Evolutionary conservation across 37 sponge, comb jelly and placozoan genomes (phyloP).

Genomic region (Mnemiopsis leidyi): DNA sequence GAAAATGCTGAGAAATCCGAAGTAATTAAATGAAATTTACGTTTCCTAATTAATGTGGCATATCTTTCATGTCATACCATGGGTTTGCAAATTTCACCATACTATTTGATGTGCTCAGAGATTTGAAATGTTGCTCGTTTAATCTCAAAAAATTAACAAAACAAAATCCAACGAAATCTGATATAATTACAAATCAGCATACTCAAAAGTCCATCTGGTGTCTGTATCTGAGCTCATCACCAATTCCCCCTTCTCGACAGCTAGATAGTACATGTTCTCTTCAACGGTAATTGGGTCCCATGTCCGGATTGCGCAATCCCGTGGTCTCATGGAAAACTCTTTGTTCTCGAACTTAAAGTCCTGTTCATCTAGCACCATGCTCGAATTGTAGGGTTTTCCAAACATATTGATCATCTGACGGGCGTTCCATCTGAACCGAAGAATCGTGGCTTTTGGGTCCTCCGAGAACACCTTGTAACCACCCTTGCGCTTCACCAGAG

Average conservation of each 20-base stretch:
- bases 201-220: slow-evolving; percentile 13
- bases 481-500: not conserved
- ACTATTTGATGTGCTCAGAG: too few species aligned
- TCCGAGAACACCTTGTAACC: not conserved
- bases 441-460: not conserved
- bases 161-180: too few species aligned
- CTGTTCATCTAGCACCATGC: not conserved
- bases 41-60: too few species aligned
- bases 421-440: not conserved
- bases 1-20: too few species aligned
- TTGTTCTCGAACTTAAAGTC: not conserved
- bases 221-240: not conserved
- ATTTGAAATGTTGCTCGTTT: too few species aligned
- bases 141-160: too few species aligned
- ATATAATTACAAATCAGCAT: not conserved
- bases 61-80: too few species aligned
- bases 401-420: not conserved
- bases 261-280: not conserved
- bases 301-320: not conserved
- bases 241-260: not conserved
- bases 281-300: not conserved
- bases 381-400: not conserved
- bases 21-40: too few species aligned
- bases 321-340: not conserved
- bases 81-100: too few species aligned